A percentile compares a stretch with the other conserved stretches of the same genome.
phyloP scores from a whole-genome alignment of 2,888 invertebrate genomes.

The Euproctis similis region DNA sequence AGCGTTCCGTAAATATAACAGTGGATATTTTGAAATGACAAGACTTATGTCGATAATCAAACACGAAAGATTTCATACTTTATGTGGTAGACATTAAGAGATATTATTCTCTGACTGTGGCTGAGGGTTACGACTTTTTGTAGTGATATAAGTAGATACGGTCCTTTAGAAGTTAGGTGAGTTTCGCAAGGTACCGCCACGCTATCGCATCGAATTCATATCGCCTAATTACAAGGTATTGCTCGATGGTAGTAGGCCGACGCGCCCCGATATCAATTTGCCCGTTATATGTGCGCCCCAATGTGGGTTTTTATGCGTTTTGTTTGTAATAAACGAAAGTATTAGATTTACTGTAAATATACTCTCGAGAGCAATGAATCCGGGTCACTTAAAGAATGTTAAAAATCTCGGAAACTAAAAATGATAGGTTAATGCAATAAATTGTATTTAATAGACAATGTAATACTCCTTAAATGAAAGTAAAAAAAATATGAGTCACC shows the following conservation, averaged over 20 bases:
- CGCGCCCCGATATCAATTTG: slow-evolving; percentile 34
- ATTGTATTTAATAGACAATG: no score
- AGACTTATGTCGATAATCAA: no score
- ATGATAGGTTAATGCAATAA: no score
- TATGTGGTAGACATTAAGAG: not conserved
- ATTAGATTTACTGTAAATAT: no score
- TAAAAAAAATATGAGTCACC: no score
- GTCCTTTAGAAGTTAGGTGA: slow-evolving; percentile 58
- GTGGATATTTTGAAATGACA: slow-evolving; percentile 19
- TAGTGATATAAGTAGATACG: slow-evolving; percentile 32
- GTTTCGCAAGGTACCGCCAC: slow-evolving; percentile 67
- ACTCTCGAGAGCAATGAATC: no score
- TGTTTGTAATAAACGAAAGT: no score
- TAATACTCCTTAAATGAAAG: no score
- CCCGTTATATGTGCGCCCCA: slow-evolving; percentile 20
- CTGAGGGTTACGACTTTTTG: slow-evolving; percentile 6
- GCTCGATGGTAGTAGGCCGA: slow-evolving; percentile 35
- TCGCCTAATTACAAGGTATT: slow-evolving; percentile 70
- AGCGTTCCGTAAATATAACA: slow-evolving; percentile 31
- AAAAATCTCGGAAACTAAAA: no score
- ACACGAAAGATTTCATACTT: slow-evolving; percentile 8
- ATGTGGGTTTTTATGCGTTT: no score
- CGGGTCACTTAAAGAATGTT: no score
- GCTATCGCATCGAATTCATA: slow-evolving; percentile 70
- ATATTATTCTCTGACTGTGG: slow-evolving; percentile 5